phyloP scores from a whole-genome alignment of 2,113 vertebrate genomes.

The Okapia johnstoni region DNA sequence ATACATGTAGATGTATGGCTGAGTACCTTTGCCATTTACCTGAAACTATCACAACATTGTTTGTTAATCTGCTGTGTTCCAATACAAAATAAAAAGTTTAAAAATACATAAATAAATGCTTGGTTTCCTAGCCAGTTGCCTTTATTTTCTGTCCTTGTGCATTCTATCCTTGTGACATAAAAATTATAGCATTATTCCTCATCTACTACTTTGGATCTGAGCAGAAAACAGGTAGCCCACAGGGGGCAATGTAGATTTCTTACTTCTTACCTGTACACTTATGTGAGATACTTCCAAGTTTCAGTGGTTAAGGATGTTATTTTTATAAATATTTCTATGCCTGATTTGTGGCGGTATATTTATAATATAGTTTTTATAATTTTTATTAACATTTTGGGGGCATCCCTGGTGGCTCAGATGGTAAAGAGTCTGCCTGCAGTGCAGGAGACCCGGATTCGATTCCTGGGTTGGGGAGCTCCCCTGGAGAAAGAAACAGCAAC shows the following conservation, averaged over 20 bases:
- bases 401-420: background rate
- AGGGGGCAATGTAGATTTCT: background rate
- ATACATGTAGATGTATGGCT: background rate
- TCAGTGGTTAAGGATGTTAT: background rate
- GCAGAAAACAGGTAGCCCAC: background rate
- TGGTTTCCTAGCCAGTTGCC: background rate
- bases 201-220: background rate
- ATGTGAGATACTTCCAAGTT: background rate
- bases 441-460: background rate
- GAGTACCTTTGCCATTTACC: background rate
- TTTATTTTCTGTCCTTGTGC: background rate
- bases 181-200: background rate
- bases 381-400: background rate
- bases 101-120: background rate
- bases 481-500: background rate
- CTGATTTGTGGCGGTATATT: background rate
- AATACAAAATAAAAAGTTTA: background rate
- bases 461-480: background rate
- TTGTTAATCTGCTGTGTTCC: background rate
- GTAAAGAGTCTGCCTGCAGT: background rate
- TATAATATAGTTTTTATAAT: background rate
- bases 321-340: background rate
- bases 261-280: background rate
- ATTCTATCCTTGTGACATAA: background rate
- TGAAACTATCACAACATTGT: background rate